Conservation (phyloP, 2,888 invertebrate species). For the Antheraea yamamai region DNA sequence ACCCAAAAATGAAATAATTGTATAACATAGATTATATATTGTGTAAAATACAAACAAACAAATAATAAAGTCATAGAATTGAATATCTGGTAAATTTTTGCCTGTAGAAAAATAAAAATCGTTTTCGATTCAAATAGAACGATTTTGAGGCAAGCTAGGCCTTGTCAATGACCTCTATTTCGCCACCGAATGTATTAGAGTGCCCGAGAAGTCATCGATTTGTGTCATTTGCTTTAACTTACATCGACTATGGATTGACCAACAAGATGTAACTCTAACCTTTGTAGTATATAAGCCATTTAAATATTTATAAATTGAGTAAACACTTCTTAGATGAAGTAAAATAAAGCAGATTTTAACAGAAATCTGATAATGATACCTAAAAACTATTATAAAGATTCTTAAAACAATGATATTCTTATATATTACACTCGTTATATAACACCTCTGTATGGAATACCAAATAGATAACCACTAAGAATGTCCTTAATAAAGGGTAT, state of each 20-base stretch:
- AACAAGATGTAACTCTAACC: background rate
- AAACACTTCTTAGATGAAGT: background rate
- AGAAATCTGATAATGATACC: too few species aligned
- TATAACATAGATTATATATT: background rate
- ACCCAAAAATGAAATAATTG: background rate
- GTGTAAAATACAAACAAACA: background rate
- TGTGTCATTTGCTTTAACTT: slow-evolving; percentile 49
- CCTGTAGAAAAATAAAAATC: slow-evolving; percentile 30
- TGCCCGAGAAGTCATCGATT: slow-evolving; percentile 63
- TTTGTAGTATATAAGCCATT: background rate
- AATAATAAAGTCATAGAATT: background rate
- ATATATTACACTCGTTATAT: background rate
- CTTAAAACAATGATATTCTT: background rate
- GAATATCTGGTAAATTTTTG: background rate
- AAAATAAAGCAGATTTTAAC: background rate
- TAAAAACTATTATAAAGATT: too few species aligned
- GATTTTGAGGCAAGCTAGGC: slow-evolving; percentile 64
- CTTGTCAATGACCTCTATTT: slow-evolving; percentile 81
- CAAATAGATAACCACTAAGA: background rate
- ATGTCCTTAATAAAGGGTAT: background rate
- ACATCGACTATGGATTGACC: background rate
- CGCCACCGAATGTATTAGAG: slow-evolving; percentile 67
- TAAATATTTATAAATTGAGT: background rate
- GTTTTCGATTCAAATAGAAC: slow-evolving; percentile 53
- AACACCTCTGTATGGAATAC: background rate